These are phyloP conservation scores for Cantharis rustica DNA, from an alignment of 2,888 invertebrate species.

Conservation along the genomic window DNA sequence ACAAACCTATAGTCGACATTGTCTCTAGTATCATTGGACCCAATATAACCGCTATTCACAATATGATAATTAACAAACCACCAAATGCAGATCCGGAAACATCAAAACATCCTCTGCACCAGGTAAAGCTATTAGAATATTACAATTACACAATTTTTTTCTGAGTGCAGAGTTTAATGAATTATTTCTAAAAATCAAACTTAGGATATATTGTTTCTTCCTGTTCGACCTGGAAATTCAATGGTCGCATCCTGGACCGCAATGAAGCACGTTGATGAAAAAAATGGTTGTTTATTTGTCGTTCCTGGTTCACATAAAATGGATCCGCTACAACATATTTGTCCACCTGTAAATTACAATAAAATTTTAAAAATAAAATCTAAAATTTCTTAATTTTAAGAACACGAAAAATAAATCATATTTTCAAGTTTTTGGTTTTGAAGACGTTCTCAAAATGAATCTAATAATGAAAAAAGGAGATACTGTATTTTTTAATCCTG, in stretches of 20 bases:
- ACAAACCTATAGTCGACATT: slow-evolving; percentile 68
- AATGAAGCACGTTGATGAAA: slow-evolving; percentile 71
- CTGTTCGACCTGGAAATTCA: slow-evolving; percentile 78
- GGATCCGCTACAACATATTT: slow-evolving; percentile 68
- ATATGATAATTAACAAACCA: slow-evolving; percentile 90
- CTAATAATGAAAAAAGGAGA: slow-evolving; percentile 85
- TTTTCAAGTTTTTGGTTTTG: slow-evolving; percentile 64
- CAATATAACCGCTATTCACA: slow-evolving; percentile 76
- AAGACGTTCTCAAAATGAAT: slow-evolving; percentile 59
- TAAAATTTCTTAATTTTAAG: slow-evolving; percentile 36
- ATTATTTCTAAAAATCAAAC: not conserved
- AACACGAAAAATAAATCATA: slow-evolving; percentile 68
- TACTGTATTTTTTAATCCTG: slow-evolving; percentile 86
- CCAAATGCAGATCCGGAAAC: slow-evolving; percentile 71
- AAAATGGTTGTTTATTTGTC: slow-evolving; percentile 84
- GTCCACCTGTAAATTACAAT: slow-evolving; percentile 62
- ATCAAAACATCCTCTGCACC: slow-evolving; percentile 71
- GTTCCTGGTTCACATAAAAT: slow-evolving; percentile 77
- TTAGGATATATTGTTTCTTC: slow-evolving; percentile 86
- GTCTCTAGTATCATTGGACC: slow-evolving; percentile 75
- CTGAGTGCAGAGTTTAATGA: too few species aligned
- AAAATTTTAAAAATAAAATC: not conserved
- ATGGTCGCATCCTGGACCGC: slow-evolving; percentile 91
- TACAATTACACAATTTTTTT: too few species aligned
- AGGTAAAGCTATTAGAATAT: slow-evolving; percentile 55